Evolutionary conservation across 2,797 vertebrate genomes (phyloP).

Genomic region (Moxostoma hubbsi): DNA sequence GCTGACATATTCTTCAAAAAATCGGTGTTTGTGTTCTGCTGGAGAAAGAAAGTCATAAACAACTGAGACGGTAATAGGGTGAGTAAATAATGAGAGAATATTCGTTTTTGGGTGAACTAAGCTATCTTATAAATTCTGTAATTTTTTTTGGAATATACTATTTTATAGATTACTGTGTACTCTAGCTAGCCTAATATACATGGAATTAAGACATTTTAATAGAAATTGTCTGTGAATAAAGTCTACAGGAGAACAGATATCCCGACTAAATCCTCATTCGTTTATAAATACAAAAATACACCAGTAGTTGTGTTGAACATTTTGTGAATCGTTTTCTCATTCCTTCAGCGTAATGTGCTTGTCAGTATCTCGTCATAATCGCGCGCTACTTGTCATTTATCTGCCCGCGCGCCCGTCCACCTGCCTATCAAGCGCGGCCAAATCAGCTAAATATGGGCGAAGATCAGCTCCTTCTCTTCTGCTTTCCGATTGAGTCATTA

Average conservation of each 20-base stretch:
- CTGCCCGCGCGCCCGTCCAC: conserved; percentile 73
- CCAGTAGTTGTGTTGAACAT: background rate
- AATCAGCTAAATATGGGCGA: conserved; percentile 48
- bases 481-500: conserved; percentile 49
- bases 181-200: no score
- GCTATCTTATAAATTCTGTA: no score
- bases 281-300: background rate
- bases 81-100: no score
- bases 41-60: no score
- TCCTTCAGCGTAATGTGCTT: conserved; percentile 54
- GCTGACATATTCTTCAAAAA: no score
- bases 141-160: no score
- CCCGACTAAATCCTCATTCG: background rate
- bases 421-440: conserved; percentile 56
- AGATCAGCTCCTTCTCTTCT: conserved; percentile 37
- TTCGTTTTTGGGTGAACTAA: no score
- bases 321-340: conserved; percentile 40
- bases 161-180: no score
- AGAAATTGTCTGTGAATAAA: no score
- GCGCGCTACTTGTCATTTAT: conserved; percentile 73
- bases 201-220: no score
- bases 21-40: no score
- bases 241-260: background rate
- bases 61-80: no score
- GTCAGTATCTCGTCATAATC: conserved; percentile 74